These are phyloP conservation scores for Chaetodon trifascialis DNA, from an alignment of 2,113 vertebrate species.

Conservation along the genomic window DNA sequence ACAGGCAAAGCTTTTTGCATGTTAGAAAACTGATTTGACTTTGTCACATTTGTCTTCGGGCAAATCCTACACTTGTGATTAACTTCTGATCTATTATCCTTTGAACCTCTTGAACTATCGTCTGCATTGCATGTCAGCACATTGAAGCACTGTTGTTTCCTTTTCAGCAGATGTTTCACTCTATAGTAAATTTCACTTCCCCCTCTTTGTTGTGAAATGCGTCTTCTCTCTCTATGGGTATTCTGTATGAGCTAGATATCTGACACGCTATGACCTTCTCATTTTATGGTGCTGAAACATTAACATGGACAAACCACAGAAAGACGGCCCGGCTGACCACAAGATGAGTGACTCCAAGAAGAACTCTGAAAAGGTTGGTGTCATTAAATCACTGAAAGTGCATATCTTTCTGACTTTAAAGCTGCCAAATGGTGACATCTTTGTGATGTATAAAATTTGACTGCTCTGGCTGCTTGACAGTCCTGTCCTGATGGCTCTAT, in stretches of 20 bases:
- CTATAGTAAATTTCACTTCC: slow-evolving; percentile 29
- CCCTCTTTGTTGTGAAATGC: slow-evolving; percentile 35
- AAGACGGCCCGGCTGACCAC: not conserved
- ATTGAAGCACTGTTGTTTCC: slow-evolving; percentile 24
- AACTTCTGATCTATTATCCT: slow-evolving; percentile 28
- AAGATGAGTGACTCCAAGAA: slow-evolving; percentile 1
- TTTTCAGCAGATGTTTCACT: slow-evolving; percentile 28
- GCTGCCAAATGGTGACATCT: not conserved
- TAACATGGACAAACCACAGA: slow-evolving; percentile 39
- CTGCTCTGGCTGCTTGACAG: not conserved
- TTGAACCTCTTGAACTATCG: not conserved
- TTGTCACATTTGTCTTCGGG: not conserved
- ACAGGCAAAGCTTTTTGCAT: not conserved
- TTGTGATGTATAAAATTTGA: not conserved
- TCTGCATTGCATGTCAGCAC: not conserved
- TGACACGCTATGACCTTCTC: slow-evolving; percentile 30
- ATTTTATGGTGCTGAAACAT: slow-evolving; percentile 46
- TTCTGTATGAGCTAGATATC: not conserved
- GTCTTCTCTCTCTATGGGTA: not conserved
- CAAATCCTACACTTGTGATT: slow-evolving; percentile 41
- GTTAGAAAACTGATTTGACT: slow-evolving; percentile 11
- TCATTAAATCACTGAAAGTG: not conserved
- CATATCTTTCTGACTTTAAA: not conserved
- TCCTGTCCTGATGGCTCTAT: not conserved
- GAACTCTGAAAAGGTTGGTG: slow-evolving; percentile 66